Evolutionary conservation across 2,113 vertebrate genomes (phyloP).

Genomic region (Barbus barbus): DNA sequence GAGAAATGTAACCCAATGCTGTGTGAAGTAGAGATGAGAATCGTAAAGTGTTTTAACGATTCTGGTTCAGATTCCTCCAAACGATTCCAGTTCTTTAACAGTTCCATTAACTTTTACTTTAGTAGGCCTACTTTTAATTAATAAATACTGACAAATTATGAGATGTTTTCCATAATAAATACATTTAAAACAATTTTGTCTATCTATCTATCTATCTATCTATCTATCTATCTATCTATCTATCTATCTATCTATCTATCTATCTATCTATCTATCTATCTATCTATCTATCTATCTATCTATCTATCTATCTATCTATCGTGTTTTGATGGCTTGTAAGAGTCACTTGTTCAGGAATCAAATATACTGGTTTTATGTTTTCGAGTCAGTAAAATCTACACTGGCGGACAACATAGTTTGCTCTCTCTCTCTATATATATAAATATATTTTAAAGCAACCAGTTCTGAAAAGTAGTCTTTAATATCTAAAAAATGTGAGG

Average conservation of each 20-base stretch:
- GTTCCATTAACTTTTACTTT: too few species aligned
- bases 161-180: too few species aligned
- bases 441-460: background rate
- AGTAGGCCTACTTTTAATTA: background rate
- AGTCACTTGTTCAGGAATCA: background rate
- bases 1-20: constrained; percentile 9
- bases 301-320: background rate
- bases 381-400: background rate
- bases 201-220: too few species aligned
- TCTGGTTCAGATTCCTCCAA: background rate
- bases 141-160: background rate
- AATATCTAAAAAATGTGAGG: constrained; percentile 15
- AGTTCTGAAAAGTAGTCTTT: background rate
- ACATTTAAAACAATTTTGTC: background rate
- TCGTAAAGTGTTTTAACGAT: background rate
- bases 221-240: background rate
- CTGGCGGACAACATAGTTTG: too few species aligned
- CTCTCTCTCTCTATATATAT: too few species aligned
- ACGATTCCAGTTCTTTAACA: too few species aligned
- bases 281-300: background rate
- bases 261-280: too few species aligned
- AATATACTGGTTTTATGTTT: background rate
- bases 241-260: too few species aligned
- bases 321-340: background rate
- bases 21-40: background rate